Evolutionary conservation across 1,140 invertebrate species (phyloP).

Genomic region (Drosophila simulans): DNA sequence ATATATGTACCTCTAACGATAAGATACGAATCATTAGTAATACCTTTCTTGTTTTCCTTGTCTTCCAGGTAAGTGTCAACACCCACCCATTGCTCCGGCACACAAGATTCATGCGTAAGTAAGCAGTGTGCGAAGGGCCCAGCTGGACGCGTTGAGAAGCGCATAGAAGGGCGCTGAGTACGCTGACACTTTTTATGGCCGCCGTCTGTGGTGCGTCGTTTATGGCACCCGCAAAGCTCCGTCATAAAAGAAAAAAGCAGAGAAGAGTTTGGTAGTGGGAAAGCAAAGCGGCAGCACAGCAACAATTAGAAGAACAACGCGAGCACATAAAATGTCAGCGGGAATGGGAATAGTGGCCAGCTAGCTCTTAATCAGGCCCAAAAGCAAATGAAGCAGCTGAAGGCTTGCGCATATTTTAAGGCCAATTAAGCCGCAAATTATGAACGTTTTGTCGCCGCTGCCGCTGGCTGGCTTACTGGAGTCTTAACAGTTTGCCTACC

Average conservation of each 20-base stretch:
- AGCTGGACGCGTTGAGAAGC: slow-evolving; percentile 1
- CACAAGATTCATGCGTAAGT: slow-evolving; percentile 15
- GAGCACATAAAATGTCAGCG: slow-evolving; percentile 25
- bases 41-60: slow-evolving; percentile 25
- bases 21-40: slow-evolving; percentile 25
- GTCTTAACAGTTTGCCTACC: slow-evolving; percentile 33
- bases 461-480: slow-evolving; percentile 34
- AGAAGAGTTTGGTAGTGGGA: not conserved
- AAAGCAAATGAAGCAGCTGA: slow-evolving; percentile 25
- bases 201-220: not conserved
- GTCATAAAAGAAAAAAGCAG: not conserved
- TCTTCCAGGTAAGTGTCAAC: slow-evolving; percentile 62
- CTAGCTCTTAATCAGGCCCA: slow-evolving; percentile 28
- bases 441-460: slow-evolving; percentile 55
- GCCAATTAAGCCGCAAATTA: slow-evolving; percentile 77
- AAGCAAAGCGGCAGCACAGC: slow-evolving; percentile 5
- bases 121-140: slow-evolving; percentile 1
- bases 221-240: slow-evolving; percentile 6
- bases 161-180: slow-evolving; percentile 1
- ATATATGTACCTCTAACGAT: slow-evolving; percentile 2
- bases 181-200: not conserved
- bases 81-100: not conserved
- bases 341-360: slow-evolving; percentile 2
- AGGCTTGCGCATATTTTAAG: slow-evolving; percentile 64
- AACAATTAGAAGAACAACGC: slow-evolving; percentile 7